Percentiles rank a stretch among this genome's conserved stretches.
Conservation (phyloP, 2,888 invertebrate genomes). For the Hyles lineata region DNA sequence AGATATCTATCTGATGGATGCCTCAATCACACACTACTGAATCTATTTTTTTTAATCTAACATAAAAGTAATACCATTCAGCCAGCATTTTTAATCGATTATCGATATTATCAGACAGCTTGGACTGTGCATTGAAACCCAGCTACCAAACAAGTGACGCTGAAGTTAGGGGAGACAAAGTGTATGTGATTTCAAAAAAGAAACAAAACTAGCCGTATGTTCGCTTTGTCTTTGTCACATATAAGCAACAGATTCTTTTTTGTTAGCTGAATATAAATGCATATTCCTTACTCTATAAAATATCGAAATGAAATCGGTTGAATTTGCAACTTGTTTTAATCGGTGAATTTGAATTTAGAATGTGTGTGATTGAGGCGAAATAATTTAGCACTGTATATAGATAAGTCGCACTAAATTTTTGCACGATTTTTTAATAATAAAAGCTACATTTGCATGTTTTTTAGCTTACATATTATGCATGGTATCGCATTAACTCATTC, state of each 20-base stretch:
- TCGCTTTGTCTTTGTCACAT: no score
- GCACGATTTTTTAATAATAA: constrained; percentile 3
- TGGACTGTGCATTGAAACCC: no score
- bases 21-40: constrained; percentile 39
- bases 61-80: no score
- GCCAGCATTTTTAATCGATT: no score
- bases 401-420: constrained; percentile 6
- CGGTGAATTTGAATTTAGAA: constrained; percentile 22
- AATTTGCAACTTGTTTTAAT: background rate
- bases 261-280: background rate
- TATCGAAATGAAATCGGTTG: background rate
- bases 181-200: background rate
- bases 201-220: background rate
- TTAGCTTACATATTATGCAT: constrained; percentile 4
- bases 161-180: background rate
- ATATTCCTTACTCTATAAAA: background rate
- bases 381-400: constrained; percentile 20
- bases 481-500: background rate
- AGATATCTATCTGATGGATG: constrained; percentile 52
- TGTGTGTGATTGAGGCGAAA: constrained; percentile 37
- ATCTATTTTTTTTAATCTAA: background rate
- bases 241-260: no score
- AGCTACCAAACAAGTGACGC: no score
- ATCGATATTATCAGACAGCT: no score
- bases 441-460: background rate